Evolutionary conservation across 2,113 vertebrate genomes (phyloP).

Genomic region (Limnothrissa miodon): DNA sequence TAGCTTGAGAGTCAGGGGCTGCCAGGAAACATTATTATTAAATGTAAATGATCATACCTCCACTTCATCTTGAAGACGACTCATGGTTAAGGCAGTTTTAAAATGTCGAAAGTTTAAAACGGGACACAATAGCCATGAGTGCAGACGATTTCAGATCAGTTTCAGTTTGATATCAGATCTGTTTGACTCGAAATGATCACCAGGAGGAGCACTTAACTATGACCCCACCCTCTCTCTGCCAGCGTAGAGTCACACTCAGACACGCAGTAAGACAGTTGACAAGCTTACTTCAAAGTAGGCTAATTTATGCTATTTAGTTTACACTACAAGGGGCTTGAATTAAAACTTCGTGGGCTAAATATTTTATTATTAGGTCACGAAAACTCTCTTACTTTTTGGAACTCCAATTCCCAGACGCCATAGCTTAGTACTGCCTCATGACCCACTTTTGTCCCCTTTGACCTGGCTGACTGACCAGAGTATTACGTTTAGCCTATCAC

Average conservation of each 20-base stretch:
- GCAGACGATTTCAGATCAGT: constrained; percentile 19
- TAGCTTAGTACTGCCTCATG: background rate
- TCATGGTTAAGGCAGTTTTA: constrained; percentile 38
- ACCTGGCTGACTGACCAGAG: background rate
- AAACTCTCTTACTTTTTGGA: background rate
- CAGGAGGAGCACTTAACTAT: background rate
- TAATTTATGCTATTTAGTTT: background rate
- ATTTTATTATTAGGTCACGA: background rate
- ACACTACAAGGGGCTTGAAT: background rate
- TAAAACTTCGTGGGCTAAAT: background rate
- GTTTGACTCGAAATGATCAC: background rate
- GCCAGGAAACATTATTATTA: background rate
- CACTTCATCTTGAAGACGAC: constrained; percentile 37
- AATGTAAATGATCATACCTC: constrained; percentile 42
- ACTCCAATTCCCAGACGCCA: background rate
- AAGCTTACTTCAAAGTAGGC: background rate
- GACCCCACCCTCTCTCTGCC: background rate
- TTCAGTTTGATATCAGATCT: constrained; percentile 33
- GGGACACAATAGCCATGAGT: background rate
- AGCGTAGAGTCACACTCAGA: background rate
- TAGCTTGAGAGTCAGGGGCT: background rate
- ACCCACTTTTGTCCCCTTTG: background rate
- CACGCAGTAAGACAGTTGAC: background rate
- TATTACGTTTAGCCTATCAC: background rate
- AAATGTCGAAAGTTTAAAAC: background rate